phyloP scores from a whole-genome alignment of 2,113 vertebrate species.

The Proterorhinus semilunaris region DNA sequence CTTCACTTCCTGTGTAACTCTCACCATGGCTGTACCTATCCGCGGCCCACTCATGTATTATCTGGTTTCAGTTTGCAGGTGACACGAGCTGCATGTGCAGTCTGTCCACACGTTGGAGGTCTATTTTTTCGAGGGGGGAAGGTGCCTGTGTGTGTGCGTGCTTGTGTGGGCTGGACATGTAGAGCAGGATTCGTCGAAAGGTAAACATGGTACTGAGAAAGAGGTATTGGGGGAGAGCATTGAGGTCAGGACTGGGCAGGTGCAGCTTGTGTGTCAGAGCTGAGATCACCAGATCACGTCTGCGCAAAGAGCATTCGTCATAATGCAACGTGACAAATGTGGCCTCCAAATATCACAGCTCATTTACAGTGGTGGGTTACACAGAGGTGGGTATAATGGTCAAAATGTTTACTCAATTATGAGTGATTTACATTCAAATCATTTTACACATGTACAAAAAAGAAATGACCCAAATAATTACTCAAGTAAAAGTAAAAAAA shows the following conservation, averaged over 20 bases:
- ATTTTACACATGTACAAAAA: no score
- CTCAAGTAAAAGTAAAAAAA: no score
- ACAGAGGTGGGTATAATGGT: no score
- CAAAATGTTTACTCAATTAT: no score
- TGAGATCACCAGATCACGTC: constrained; percentile 50
- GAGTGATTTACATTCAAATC: no score
- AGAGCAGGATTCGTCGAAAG: constrained; percentile 38
- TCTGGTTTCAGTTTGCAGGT: constrained; percentile 36
- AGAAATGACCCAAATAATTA: no score
- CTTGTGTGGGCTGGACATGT: constrained; percentile 36
- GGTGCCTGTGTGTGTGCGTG: not conserved
- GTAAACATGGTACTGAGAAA: constrained; percentile 47
- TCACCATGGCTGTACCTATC: constrained; percentile 25
- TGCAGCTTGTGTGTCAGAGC: constrained; percentile 23
- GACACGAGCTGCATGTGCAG: constrained; percentile 26
- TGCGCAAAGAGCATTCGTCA: constrained; percentile 36
- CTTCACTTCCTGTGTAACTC: constrained; percentile 62
- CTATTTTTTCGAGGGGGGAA: not conserved
- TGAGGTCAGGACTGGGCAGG: constrained; percentile 51
- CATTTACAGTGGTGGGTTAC: no score
- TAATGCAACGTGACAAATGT: constrained; percentile 40
- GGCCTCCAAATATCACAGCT: constrained; percentile 1
- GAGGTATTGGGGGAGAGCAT: constrained; percentile 44
- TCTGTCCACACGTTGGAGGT: not conserved
- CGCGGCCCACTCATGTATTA: constrained; percentile 41